phyloP scores from a whole-genome alignment of 2,797 vertebrate genomes.

The Coilia nasus region DNA sequence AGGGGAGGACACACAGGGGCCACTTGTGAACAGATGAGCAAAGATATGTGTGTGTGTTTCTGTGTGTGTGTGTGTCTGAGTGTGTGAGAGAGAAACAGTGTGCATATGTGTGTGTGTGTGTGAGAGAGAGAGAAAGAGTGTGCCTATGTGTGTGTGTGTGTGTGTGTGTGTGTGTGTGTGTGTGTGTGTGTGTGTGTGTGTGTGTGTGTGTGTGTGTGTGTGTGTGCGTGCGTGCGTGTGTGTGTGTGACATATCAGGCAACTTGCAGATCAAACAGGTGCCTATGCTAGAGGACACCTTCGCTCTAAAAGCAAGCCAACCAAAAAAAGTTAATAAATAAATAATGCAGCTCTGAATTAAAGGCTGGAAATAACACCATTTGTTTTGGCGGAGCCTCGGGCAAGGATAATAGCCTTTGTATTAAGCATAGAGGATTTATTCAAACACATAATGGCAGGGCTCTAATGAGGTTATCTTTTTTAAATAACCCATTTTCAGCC shows the following conservation, averaged over 20 bases:
- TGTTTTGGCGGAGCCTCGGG: conserved; percentile 9
- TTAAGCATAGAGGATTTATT: conserved; percentile 21
- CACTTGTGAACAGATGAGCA: background rate
- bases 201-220: too few species aligned
- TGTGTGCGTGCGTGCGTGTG: too few species aligned
- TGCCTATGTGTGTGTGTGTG: too few species aligned
- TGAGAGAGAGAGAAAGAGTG: too few species aligned
- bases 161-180: too few species aligned
- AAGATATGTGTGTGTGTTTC: too few species aligned
- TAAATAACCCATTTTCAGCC: conserved; percentile 25
- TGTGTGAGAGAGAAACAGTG: too few species aligned
- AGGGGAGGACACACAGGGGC: background rate
- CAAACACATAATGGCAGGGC: conserved; percentile 13
- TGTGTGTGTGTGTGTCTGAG: too few species aligned
- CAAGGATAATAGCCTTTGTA: conserved; percentile 23
- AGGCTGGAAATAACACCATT: conserved; percentile 25
- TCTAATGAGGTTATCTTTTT: conserved; percentile 24
- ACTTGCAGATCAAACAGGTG: conserved; percentile 14
- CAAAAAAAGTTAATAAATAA: conserved; percentile 10
- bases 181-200: too few species aligned
- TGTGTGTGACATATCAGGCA: background rate
- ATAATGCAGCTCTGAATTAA: conserved; percentile 1
- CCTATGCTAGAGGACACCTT: conserved; percentile 11
- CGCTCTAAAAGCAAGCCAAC: background rate
- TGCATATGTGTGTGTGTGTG: too few species aligned